Evolutionary conservation across 92 coral and sea anemone species (phyloP), one percentile per base, ranked within the genome.

Genomic region (Paramuricea clavata): DNA sequence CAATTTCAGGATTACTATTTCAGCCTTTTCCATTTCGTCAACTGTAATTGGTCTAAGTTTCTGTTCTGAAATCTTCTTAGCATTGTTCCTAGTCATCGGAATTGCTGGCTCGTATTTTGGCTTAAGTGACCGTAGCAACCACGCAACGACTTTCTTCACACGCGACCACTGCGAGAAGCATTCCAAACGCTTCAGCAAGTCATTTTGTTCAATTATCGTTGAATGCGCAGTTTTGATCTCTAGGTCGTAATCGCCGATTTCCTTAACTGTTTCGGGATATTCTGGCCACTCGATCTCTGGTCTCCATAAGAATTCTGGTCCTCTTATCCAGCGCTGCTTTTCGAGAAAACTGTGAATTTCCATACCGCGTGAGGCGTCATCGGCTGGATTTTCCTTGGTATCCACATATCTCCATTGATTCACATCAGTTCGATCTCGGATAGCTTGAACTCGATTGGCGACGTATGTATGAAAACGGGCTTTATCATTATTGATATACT

Each of bases 261-360:
- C 13, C 19, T 47, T 12, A 47, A 12, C 54, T 17, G 13, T 47
- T 6, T 47, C 54, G 54, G 92, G 90, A 49, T 75, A 82, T 50
- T 89, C 79, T 32, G 89, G 93, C 91, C 93, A 89, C 25, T 89
- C 85, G 6, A 61, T 34, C 65, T 89, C 83, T 32, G 72, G 42
- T 75, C 50, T 92, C 93, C 95, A 86, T 13, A 92, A 82, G 43
- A 92, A 83, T 30, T 68, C 78, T 61, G 95, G 95, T 16, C 91
- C 93, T 47, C 13, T 2, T 12, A 47, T 6, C 54, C 54, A 47
- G 7, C 54, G 54, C 13, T 17, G 54, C 54, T 87, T 86, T 50
- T 76, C 49, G 4, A 88, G 81, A 12, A 88, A 85, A 1, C 54
- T 33, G 10, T 22, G 68, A n/a, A 67, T 88, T 25, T 49, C 26